Evolutionary conservation across 1,140 invertebrate genomes (phyloP), one percentile per base, ranked within the genome.

Genomic region (Bombus confusus): DNA sequence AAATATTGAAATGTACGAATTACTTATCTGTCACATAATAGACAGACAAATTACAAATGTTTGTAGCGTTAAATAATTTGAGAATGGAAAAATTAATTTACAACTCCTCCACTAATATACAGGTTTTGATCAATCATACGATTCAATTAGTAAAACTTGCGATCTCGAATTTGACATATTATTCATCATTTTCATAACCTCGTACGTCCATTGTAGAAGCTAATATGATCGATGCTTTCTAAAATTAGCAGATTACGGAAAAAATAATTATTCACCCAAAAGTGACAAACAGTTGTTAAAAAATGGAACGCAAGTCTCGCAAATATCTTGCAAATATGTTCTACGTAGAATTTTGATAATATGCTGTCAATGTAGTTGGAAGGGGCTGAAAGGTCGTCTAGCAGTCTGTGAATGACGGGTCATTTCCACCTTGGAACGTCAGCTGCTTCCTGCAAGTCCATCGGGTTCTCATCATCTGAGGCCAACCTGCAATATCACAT

Each of bases 351-450:
- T 80, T 81, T 88, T 80, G 41, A 86, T 43, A 68, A 28, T 43
- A n/a, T 25, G 34, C 68, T 62, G 69, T 83, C 52, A 52, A 34
- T 59, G 59, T 12, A 39, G 59, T 34, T 73, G 72, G 34, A 81
- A 81, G 57, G 80, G 41, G 31, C 52, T 59, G 62, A 41, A 57
- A 74, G 69, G 62, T 72, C 47, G 88, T 87, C 87, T 71, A 72
- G 76, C 57, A 76, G 86, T 84, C 90, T 89, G 90, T 83, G 86
- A 88, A 91, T 91, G 89, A 92, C 91, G 91, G 89, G 87, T 91
- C 89, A 91, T 92, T 92, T 88, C 86, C 89, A 89, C 80, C 73
- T 41, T 82, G 80, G 31, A 59, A 83, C 80, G 86, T 88, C 86
- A 87, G 78, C 87, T 89, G 86, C 71, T 91, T 87, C 88, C 82